phyloP scores from a whole-genome alignment of 1,140 invertebrate genomes.

The silkworm (Bombyx mori) region DNA sequence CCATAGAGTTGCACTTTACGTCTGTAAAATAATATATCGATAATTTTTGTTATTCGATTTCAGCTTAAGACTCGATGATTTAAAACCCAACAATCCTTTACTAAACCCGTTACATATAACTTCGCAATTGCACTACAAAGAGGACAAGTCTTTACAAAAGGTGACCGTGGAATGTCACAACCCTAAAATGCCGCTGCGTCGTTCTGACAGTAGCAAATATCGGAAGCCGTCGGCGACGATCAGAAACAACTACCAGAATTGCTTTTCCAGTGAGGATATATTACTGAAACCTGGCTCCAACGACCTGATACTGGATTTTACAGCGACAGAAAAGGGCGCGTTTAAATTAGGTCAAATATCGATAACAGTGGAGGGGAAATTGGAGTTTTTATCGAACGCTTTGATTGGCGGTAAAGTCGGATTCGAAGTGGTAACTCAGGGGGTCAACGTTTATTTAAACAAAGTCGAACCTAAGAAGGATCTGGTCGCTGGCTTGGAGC shows the following conservation, averaged over 20 bases:
- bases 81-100: conserved; percentile 73
- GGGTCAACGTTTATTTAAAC: conserved; percentile 64
- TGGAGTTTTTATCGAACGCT: conserved; percentile 76
- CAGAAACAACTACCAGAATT: conserved; percentile 76
- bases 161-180: conserved; percentile 76
- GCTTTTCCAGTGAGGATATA: conserved; percentile 71
- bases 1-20: background rate
- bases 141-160: conserved; percentile 82
- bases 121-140: conserved; percentile 82
- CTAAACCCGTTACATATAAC: conserved; percentile 77
- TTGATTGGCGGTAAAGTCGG: conserved; percentile 52
- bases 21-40: background rate
- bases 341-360: conserved; percentile 76
- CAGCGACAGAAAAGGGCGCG: conserved; percentile 73
- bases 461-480: conserved; percentile 74
- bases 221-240: conserved; percentile 69
- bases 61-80: conserved; percentile 72
- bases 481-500: conserved; percentile 79
- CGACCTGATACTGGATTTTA: conserved; percentile 74
- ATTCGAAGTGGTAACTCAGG: conserved; percentile 59
- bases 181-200: conserved; percentile 70
- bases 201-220: conserved; percentile 74
- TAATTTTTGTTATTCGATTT: conserved; percentile 20
- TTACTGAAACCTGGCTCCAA: conserved; percentile 80
- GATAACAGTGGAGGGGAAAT: conserved; percentile 71